phyloP scores from a whole-genome alignment of 2,113 vertebrate genomes.

The Agapornis roseicollis region DNA sequence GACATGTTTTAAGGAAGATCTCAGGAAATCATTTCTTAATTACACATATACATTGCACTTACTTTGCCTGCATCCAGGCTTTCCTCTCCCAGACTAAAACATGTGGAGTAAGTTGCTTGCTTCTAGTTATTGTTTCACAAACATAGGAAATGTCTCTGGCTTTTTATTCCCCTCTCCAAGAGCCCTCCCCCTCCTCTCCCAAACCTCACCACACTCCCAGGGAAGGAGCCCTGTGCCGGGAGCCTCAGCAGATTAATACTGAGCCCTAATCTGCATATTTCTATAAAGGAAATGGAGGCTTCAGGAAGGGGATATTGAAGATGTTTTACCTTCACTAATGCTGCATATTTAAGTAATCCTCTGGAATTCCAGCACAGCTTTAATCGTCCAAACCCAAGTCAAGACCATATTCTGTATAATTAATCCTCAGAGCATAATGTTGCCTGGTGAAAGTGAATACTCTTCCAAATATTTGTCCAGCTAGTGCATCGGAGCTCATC shows the following conservation, averaged over 20 bases:
- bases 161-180: not conserved
- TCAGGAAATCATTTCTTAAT: constrained; percentile 76
- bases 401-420: constrained; percentile 31
- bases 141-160: not conserved
- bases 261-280: constrained; percentile 57
- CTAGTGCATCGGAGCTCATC: not conserved
- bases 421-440: constrained; percentile 55
- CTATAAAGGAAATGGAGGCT: constrained; percentile 50
- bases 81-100: not conserved
- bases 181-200: constrained; percentile 5
- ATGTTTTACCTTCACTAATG: constrained; percentile 60
- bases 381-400: constrained; percentile 44
- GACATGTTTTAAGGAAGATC: constrained; percentile 61
- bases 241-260: constrained; percentile 51
- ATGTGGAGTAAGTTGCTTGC: not conserved
- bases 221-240: not conserved
- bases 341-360: constrained; percentile 61
- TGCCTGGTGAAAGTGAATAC: constrained; percentile 16
- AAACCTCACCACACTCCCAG: not conserved
- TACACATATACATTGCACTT: constrained; percentile 64
- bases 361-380: constrained; percentile 58
- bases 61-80: constrained; percentile 45
- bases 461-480: constrained; percentile 44
- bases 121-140: constrained; percentile 23
- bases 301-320: constrained; percentile 42